These are phyloP conservation scores for Strix occidentalis DNA, from an alignment of 2,797 vertebrate genomes.

Conservation along the genomic window DNA sequence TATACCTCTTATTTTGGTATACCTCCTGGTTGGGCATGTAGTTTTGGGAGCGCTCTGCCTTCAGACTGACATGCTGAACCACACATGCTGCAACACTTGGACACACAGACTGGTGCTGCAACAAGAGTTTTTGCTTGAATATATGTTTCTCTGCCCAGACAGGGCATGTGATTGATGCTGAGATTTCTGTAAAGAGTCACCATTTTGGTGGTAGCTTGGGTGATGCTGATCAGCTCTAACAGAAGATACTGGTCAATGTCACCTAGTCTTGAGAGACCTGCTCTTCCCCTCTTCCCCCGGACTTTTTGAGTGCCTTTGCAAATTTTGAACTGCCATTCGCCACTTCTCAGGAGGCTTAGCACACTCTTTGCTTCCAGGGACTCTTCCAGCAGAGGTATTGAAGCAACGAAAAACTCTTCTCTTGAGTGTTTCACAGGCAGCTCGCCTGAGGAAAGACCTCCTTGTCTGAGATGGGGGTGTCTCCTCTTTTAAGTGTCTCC, in stretches of 20 bases:
- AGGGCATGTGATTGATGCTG: background rate
- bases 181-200: background rate
- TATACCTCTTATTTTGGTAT: background rate
- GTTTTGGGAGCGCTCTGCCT: background rate
- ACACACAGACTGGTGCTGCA: background rate
- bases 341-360: background rate
- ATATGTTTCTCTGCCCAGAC: rapidly evolving
- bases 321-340: background rate
- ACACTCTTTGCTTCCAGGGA: background rate
- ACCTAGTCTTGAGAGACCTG: rapidly evolving
- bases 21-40: background rate
- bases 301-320: background rate
- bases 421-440: rapidly evolving
- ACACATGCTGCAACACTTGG: background rate
- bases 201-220: background rate
- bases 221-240: background rate
- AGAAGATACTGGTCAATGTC: background rate
- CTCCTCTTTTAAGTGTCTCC: background rate
- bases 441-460: background rate
- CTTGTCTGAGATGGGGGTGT: background rate
- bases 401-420: background rate
- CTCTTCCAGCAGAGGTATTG: background rate
- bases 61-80: background rate
- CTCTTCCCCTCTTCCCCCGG: background rate
- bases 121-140: background rate